Evolutionary conservation across 2,113 vertebrate genomes (phyloP).

Genomic region (Desmodus rotundus): DNA sequence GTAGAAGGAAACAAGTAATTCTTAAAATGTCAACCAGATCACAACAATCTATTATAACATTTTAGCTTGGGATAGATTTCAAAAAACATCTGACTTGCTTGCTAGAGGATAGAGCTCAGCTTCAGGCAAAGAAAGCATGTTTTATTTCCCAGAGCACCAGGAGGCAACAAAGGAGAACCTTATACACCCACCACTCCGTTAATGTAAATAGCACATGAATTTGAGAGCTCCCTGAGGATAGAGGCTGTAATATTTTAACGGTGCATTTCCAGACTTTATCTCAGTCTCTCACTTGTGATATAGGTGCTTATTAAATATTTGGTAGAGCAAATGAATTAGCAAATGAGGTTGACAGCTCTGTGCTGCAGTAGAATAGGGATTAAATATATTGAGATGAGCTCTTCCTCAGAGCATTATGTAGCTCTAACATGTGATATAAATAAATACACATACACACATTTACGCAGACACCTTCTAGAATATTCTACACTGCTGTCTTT

Average conservation of each 20-base stretch:
- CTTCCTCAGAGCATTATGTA: not conserved
- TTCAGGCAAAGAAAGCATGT: not conserved
- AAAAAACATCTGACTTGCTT: not conserved
- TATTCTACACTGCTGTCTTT: not conserved
- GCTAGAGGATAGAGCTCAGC: not conserved
- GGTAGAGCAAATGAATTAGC: not conserved
- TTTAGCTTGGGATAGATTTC: not conserved
- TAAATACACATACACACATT: too few relatives aligned
- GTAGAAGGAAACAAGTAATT: not conserved
- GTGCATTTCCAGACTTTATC: not conserved
- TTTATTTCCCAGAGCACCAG: not conserved
- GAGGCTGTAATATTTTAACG: not conserved
- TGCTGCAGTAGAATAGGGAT: not conserved
- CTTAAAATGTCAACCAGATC: slow-evolving; percentile 39
- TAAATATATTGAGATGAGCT: not conserved
- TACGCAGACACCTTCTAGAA: not conserved
- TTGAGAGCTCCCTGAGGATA: not conserved
- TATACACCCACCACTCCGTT: fast-evolving
- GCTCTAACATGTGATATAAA: not conserved
- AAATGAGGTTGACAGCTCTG: not conserved
- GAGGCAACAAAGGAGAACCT: not conserved
- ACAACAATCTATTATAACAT: slow-evolving; percentile 26
- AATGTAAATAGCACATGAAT: not conserved
- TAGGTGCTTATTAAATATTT: slow-evolving; percentile 38
- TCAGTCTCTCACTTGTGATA: not conserved